Evolutionary conservation across 2,113 vertebrate genomes (phyloP).

Genomic region (Glaucomys volans): DNA sequence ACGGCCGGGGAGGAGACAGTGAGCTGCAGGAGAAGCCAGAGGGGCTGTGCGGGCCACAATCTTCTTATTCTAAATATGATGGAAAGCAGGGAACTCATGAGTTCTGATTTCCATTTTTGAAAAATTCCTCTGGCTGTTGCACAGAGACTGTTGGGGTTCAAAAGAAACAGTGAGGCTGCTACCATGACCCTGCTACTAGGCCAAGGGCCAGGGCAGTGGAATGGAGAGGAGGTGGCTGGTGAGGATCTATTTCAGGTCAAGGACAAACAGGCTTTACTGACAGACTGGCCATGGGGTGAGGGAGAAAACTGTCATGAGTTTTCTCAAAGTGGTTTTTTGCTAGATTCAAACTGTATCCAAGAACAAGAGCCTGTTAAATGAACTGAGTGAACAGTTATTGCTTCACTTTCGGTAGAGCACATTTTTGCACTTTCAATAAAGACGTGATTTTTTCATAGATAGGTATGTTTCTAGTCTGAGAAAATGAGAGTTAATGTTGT

Average conservation of each 20-base stretch:
- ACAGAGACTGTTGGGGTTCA: not conserved
- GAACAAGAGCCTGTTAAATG: not conserved
- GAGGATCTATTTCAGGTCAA: not conserved
- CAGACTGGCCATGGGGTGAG: not conserved
- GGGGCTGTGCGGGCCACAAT: not conserved
- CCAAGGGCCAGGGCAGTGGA: not conserved
- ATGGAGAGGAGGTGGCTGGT: not conserved
- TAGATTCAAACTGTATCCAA: not conserved
- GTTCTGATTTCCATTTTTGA: not conserved
- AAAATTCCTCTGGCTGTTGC: not conserved
- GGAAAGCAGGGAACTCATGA: not conserved
- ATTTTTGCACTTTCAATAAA: not conserved
- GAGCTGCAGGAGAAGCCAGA: rapidly evolving
- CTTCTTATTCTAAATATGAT: not conserved
- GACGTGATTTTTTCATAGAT: not conserved
- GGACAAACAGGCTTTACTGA: not conserved
- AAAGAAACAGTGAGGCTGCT: not conserved
- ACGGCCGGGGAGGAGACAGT: rapidly evolving
- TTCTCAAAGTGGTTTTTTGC: conserved; percentile 32
- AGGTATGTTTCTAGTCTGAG: not conserved
- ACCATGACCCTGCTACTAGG: not conserved
- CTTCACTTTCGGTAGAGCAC: not conserved
- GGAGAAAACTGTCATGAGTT: not conserved
- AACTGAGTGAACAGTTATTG: not conserved
- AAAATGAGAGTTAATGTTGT: not conserved